Base-by-base conservation (phyloP, 2,888 invertebrate genomes). In the Chrysolina oricalcia region DNA sequence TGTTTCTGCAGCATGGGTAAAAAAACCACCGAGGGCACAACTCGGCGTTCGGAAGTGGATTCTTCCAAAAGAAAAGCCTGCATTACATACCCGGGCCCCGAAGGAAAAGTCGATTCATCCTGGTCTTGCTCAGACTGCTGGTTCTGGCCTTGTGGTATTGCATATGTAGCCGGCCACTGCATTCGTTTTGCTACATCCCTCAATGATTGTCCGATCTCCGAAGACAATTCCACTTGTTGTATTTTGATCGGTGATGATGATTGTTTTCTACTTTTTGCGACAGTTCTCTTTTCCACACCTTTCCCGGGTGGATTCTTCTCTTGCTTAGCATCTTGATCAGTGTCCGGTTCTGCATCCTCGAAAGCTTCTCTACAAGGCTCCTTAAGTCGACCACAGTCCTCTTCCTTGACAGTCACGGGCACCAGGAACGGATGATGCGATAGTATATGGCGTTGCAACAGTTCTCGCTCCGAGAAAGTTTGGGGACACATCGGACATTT, bases 21-120 rank as follows among this genome's bases (percentile, higher is more conserved):
- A 91, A 97, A 97, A 89, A 98, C 96, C 85, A 98, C 92, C 85
- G 97, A 96, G 82, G 98, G 96, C 86, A 96, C 94, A 89, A 97
- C 95, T 88, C 94, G 93, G 72, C 87, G 84, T 76, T 88, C 87
- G 56, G 85, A 82, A 67, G 84, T 79, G 72, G 86, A 84, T 89
- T 96, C 95, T 89, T 94, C 93, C 84, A 97, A 91, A 84, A 96
- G 92, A 90, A 98, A 98, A 74, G 97, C 96, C 91, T 98, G 98
- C 97, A 98, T 97, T 82, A 96, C 93, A 86, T 95, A 94, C 81
- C 86, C 87, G 62, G 85, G 81, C 68, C 81, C 80, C 27, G 82
- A 77, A 46, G 81, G 69, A 70, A 73, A 78, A 46, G 76, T 72
- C 35, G 80, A 77, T 27, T 82, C 80, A 65, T 80, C 78, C 63